Evolutionary conservation across 2,113 vertebrate genomes (phyloP).

Genomic region (Callospermophilus lateralis): DNA sequence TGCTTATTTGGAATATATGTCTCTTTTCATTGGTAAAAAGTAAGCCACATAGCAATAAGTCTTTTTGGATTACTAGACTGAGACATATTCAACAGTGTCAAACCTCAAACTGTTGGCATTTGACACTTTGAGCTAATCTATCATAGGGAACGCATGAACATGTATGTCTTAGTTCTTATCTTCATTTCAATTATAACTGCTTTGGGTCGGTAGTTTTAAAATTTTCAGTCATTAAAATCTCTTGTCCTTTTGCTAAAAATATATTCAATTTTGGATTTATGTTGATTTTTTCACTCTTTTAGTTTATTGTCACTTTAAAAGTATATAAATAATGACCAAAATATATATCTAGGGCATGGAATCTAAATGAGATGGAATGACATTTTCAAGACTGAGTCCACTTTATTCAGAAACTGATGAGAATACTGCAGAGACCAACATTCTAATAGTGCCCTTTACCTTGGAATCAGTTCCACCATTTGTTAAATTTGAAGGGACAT

Average conservation of each 20-base stretch:
- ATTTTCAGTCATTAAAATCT: neutral
- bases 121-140: too few species aligned
- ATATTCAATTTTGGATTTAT: neutral
- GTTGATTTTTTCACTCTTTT: constrained; percentile 21
- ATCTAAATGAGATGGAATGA: neutral
- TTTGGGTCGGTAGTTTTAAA: neutral
- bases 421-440: neutral
- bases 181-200: constrained; percentile 40
- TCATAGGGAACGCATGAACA: too few species aligned
- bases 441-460: constrained; percentile 29
- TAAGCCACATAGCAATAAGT: neutral
- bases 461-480: constrained; percentile 29
- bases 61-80: constrained; percentile 24
- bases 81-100: neutral
- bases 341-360: neutral
- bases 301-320: neutral
- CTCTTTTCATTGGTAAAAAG: neutral
- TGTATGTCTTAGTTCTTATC: too few species aligned
- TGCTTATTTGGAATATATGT: constrained; percentile 12
- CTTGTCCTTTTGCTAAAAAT: constrained; percentile 43
- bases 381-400: constrained; percentile 87
- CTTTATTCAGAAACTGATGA: constrained; percentile 86
- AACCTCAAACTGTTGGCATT: neutral
- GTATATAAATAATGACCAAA: constrained; percentile 30
- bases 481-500: neutral